Base-by-base conservation (phyloP, 2,113 vertebrate genomes). In the Oplegnathus fasciatus region DNA sequence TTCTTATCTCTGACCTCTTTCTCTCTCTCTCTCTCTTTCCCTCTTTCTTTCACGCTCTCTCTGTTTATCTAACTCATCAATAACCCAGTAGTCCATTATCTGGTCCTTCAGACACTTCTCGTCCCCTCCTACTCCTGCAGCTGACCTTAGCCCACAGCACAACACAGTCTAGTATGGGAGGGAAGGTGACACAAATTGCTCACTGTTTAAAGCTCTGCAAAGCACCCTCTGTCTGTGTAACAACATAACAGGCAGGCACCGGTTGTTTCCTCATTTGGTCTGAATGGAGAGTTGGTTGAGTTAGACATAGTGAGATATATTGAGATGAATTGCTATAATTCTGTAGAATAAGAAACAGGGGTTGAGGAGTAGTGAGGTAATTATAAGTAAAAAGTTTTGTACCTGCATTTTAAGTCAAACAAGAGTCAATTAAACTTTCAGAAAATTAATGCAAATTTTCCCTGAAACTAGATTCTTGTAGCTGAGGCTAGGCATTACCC, bases 1-100 rank as follows among this genome's bases (percentile, higher is more conserved):
- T 61, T 37, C 4, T 64, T 64, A 28, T 67, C 65, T 66, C 40
- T 46, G 6, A n/a, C 26, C 42, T 75, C 10, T 64, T 18, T n/a
- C 4, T 61, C 14, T 50, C 11, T 57, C 0, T 74, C 54, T 18
- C 0, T 65, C 60, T 48, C 8, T n/a, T n/a, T n/a, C 32, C 1
- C 17, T 52, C 30, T 52, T n/a, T 42, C 20, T 80, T 61, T 61
- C 18, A 64, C 66, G 24, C 65, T 69, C 37, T 52, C 55, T 68
- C 18, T 78, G 34, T 83, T 76, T 71, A 70, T 83, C 55, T 17
- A 57, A 81, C 72, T 80, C 60, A 74, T 90, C 83, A 86, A 79
- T 87, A 87, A 83, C 65, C 78, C 84, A 77, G n/a, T 42, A 73
- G 54, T 87, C 84, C 55, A 87, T 84, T 82, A 82, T 77, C 57